Percentiles rank a stretch among this genome's conserved stretches.
Evolutionary conservation across 2,113 vertebrate species (phyloP).

Genomic region (Jaculus jaculus): DNA sequence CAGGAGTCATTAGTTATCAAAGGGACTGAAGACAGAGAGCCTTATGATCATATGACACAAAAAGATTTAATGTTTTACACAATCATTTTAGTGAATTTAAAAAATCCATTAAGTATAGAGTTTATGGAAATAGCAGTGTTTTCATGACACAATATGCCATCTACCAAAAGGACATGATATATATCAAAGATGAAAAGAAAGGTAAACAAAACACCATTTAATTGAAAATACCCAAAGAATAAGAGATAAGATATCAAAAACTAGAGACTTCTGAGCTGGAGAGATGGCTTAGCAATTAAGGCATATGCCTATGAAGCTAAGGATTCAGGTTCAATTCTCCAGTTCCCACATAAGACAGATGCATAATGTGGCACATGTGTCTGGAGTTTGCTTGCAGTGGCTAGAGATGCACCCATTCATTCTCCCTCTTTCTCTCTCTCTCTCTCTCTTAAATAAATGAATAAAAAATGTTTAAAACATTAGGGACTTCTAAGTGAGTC

Average conservation of each 20-base stretch:
- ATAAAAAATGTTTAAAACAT: too few relatives aligned
- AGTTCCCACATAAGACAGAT: too few relatives aligned
- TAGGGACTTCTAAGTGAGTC: neutral
- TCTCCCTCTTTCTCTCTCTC: too few relatives aligned
- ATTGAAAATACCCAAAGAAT: constrained; percentile 27
- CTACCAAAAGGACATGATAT: neutral
- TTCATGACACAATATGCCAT: constrained; percentile 44
- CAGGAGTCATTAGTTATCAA: constrained; percentile 40
- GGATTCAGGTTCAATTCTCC: too few relatives aligned
- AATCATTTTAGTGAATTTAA: constrained; percentile 36
- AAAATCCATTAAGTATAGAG: constrained; percentile 34
- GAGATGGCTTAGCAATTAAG: too few relatives aligned
- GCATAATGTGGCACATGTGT: too few relatives aligned
- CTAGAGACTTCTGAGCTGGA: too few relatives aligned
- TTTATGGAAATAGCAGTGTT: constrained; percentile 31
- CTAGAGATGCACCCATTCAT: too few relatives aligned
- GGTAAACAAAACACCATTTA: constrained; percentile 20
- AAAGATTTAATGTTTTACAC: neutral
- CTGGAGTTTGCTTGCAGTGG: too few relatives aligned
- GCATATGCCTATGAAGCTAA: too few relatives aligned
- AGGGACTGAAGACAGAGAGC: constrained; percentile 2
- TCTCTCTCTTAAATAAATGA: too few relatives aligned
- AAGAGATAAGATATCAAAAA: neutral
- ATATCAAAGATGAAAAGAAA: constrained; percentile 47
- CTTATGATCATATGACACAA: neutral